Evolutionary conservation across 2,113 vertebrate genomes (phyloP).

Genomic region (Sorex araneus): DNA sequence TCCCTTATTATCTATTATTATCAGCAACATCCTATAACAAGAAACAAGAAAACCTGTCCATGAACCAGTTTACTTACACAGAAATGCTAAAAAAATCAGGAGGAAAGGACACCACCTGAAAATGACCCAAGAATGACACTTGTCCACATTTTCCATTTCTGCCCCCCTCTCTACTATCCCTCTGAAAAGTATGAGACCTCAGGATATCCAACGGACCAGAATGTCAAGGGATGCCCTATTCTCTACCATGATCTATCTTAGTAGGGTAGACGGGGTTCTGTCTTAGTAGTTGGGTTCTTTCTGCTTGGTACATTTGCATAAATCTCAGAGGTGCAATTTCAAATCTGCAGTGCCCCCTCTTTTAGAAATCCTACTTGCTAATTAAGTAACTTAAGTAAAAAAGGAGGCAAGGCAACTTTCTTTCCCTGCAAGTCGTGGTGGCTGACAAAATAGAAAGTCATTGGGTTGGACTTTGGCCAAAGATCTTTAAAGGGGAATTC

Average conservation of each 20-base stretch:
- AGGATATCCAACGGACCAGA: neutral
- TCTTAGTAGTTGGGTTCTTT: too few species aligned
- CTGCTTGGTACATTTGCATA: neutral
- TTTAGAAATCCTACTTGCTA: neutral
- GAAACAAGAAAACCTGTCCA: neutral
- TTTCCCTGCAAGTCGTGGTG: neutral
- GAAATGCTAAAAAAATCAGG: neutral
- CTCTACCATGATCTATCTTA: neutral
- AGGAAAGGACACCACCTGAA: neutral
- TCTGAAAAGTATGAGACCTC: neutral
- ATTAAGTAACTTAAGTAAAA: neutral
- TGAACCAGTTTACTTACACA: neutral
- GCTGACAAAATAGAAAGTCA: neutral
- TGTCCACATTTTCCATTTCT: neutral
- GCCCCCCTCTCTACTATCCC: fast-evolving
- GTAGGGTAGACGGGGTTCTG: neutral
- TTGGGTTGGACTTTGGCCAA: neutral
- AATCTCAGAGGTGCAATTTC: neutral
- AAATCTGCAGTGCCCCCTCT: neutral
- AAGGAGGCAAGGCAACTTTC: neutral
- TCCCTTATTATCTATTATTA: constrained; percentile 27
- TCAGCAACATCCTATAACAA: neutral
- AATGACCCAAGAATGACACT: neutral
- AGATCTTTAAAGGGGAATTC: neutral
- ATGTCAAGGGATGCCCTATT: neutral